Base-by-base conservation (phyloP, 1,140 invertebrate species). In the Dufourea novaeangliae region DNA sequence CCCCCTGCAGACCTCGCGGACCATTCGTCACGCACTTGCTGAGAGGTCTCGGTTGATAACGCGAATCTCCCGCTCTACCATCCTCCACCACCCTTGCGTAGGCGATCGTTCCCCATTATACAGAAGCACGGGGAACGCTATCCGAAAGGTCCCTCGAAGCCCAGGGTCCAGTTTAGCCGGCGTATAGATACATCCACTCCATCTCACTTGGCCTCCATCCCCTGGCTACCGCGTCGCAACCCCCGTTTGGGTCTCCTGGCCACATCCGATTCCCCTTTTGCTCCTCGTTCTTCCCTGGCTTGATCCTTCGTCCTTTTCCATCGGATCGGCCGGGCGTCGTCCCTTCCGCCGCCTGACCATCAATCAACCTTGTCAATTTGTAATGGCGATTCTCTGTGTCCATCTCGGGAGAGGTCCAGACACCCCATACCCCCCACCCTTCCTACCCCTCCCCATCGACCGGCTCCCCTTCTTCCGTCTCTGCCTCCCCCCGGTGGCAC, bases 291-390 rank as follows among this genome's bases (percentile, higher is more conserved):
- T 72, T 83, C 76, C 64, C 67, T 62, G 57, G 14, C 7, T 37
- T 29, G 64, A 75, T 80, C 82, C 80, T 86, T 84, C 82, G 57
- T 82, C 71, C 68, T 77, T 25, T 39, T 61, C 50, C 20, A 50
- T 17, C 20, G 46, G 46, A 50, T 50, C 54, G 59, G 56, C 73
- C 77, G 52, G 39, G 71, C 72, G 74, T 80, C 63, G 79, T 88
- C 87, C 89, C 87, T 89, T 88, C 86, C 88, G 87, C 88, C n/a
- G n/a, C 86, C 86, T 82, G 84, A 86, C 91, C 91, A 93, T 93
- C 92, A 92, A 93, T 93, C 92, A 93, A 92, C 87, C 86, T 92
- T 92, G 92, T 93, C 92, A 93, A 93, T 93, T 93, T 93, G 92
- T 93, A 93, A 93, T 93, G 92, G 92, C 92, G 91, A 92, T 91